Evolutionary conservation across 2,797 vertebrate genomes (phyloP).

Genomic region (Galagoides demidoff): DNA sequence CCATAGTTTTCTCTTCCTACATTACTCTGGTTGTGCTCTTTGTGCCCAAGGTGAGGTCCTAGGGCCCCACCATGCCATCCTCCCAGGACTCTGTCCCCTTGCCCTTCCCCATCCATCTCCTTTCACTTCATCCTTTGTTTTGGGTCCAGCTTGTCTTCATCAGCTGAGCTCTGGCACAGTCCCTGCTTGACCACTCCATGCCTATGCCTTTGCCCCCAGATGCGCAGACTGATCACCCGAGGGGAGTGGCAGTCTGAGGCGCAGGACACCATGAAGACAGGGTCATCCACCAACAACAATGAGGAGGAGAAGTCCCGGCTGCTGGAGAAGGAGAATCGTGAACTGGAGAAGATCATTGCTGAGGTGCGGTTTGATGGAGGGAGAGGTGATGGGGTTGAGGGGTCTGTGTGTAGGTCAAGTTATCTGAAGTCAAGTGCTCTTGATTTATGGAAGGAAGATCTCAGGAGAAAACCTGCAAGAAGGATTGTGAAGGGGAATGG

Average conservation of each 20-base stretch:
- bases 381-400: not conserved
- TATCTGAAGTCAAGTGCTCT: not conserved
- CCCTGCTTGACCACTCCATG: not conserved
- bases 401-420: not conserved
- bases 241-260: conserved; percentile 98
- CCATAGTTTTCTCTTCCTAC: conserved; percentile 97
- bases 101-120: not conserved
- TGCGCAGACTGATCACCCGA: conserved; percentile 95
- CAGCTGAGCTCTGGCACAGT: not conserved
- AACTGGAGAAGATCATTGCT: conserved; percentile 97
- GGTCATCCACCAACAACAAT: conserved; percentile 98
- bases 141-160: not conserved
- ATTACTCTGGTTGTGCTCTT: conserved; percentile 98
- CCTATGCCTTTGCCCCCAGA: conserved; percentile 85
- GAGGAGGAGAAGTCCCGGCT: conserved; percentile 98
- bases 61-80: not conserved
- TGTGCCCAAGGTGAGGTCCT: conserved; percentile 92
- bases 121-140: not conserved
- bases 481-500: not conserved
- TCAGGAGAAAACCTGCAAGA: not conserved
- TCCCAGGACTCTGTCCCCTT: too few relatives aligned
- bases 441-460: not conserved
- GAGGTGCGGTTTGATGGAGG: conserved; percentile 87
- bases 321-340: conserved; percentile 95
- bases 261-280: conserved; percentile 98